phyloP scores from a whole-genome alignment of 1,140 invertebrate genomes.

The Drosophila pseudoananassae region DNA sequence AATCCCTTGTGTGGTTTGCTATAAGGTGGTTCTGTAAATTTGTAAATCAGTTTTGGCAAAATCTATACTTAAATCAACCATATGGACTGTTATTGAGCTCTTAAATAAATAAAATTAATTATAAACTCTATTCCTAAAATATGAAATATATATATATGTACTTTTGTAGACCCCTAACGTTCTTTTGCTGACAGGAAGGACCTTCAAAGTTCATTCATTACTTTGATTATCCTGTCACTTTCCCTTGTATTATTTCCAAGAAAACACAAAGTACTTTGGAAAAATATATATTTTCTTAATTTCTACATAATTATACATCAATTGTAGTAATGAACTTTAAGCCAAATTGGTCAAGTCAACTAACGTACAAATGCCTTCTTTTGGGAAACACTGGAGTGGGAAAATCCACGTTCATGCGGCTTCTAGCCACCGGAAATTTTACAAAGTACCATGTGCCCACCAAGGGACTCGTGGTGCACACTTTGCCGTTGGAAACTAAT shows the following conservation, averaged over 20 bases:
- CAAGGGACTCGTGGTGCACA: background rate
- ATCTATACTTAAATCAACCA: constrained; percentile 8
- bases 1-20: background rate
- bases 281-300: too few species aligned
- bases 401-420: background rate
- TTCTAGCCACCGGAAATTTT: background rate
- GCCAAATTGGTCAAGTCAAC: background rate
- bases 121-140: background rate
- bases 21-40: constrained; percentile 9
- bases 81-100: constrained; percentile 23
- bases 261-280: too few species aligned
- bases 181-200: too few species aligned
- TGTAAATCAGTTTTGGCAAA: constrained; percentile 2
- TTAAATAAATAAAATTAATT: constrained; percentile 7
- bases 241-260: too few species aligned
- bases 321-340: background rate
- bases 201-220: too few species aligned
- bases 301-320: background rate
- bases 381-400: background rate
- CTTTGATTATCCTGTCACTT: too few species aligned
- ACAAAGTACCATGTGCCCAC: constrained; percentile 1
- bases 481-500: background rate
- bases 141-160: too few species aligned
- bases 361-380: background rate
- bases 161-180: too few species aligned